phyloP scores from a whole-genome alignment of 2,797 vertebrate species.

The Fundulus diaphanus region DNA sequence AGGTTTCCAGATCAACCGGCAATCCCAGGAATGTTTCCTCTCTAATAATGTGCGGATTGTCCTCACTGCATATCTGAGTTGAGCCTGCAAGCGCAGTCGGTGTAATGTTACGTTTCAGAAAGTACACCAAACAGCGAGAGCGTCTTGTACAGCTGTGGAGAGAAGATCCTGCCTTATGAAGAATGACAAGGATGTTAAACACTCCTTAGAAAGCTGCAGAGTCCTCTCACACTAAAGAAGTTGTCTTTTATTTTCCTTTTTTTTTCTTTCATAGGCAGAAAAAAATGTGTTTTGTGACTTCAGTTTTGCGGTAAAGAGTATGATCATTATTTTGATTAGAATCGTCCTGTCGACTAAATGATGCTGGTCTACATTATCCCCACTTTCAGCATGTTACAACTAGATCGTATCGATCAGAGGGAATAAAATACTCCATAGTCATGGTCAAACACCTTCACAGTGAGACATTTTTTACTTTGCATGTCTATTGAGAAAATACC shows the following conservation, averaged over 20 bases:
- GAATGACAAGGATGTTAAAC: background rate
- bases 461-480: too few species aligned
- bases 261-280: background rate
- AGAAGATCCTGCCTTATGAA: background rate
- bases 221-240: background rate
- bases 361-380: too few species aligned
- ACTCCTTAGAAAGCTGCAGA: background rate
- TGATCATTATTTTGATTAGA: too few species aligned
- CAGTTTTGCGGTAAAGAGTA: too few species aligned
- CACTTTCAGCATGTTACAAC: too few species aligned
- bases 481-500: too few species aligned
- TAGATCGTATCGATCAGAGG: too few species aligned
- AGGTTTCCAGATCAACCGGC: slow-evolving; percentile 58
- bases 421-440: too few species aligned
- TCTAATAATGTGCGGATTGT: slow-evolving; percentile 61
- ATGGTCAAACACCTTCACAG: too few species aligned
- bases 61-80: slow-evolving; percentile 37
- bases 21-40: slow-evolving; percentile 66
- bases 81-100: slow-evolving; percentile 28
- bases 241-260: background rate
- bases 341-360: too few species aligned
- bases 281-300: too few species aligned
- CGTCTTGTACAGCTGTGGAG: background rate
- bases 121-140: slow-evolving; percentile 8
- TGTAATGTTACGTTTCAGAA: slow-evolving; percentile 41